Percentiles rank a stretch among this genome's conserved stretches.
These are phyloP conservation scores for Epicauta chinensis DNA, from an alignment of 1,140 invertebrate species.

Conservation along the genomic window DNA sequence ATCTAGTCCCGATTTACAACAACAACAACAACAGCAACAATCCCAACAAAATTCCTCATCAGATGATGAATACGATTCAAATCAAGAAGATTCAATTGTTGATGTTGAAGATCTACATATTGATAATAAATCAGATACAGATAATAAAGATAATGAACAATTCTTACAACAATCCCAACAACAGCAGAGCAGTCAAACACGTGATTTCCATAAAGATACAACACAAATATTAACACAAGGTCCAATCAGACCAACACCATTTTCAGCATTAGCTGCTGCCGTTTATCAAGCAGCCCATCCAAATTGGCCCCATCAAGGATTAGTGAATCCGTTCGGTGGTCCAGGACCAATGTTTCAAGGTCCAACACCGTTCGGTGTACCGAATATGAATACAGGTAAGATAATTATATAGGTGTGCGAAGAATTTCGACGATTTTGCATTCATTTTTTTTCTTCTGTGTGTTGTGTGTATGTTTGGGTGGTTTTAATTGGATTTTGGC, in stretches of 20 bases:
- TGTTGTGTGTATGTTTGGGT: not conserved
- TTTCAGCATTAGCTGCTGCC: constrained; percentile 58
- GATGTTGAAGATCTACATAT: constrained; percentile 61
- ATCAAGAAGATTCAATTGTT: constrained; percentile 59
- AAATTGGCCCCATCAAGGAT: constrained; percentile 50
- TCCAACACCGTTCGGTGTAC: constrained; percentile 50
- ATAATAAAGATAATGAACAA: constrained; percentile 24
- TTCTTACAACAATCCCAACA: constrained; percentile 15
- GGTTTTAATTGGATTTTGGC: not conserved
- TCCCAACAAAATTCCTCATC: constrained; percentile 39
- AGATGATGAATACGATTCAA: constrained; percentile 59
- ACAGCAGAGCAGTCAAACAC: constrained; percentile 20
- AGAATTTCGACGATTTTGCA: not conserved
- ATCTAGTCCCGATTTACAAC: constrained; percentile 40
- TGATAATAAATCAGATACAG: constrained; percentile 37
- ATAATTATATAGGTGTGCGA: not conserved
- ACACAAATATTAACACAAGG: constrained; percentile 40
- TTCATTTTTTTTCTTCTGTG: not conserved
- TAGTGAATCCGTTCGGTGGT: constrained; percentile 47
- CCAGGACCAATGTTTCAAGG: constrained; percentile 51
- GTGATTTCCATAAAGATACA: constrained; percentile 33
- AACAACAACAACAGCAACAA: too few species aligned
- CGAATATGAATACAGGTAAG: constrained; percentile 54
- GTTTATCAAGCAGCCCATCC: constrained; percentile 42
- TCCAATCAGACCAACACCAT: constrained; percentile 59